phyloP scores from a whole-genome alignment of 2,888 invertebrate genomes.

The Pterostichus madidus region DNA sequence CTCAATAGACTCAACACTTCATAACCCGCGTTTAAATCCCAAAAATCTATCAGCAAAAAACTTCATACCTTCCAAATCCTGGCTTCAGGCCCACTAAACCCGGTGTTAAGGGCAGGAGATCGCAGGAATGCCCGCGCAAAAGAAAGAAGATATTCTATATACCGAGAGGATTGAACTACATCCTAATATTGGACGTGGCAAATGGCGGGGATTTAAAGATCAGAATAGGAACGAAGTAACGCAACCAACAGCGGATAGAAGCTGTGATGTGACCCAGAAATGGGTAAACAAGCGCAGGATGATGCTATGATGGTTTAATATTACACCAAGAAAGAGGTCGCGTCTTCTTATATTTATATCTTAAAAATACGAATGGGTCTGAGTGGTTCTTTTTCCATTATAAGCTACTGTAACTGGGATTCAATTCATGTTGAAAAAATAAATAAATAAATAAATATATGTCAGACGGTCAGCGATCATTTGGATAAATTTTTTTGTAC shows the following conservation, averaged over 20 bases:
- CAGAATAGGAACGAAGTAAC: not conserved
- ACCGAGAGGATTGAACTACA: not conserved
- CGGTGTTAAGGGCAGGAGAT: not conserved
- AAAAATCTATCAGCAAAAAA: constrained; percentile 5
- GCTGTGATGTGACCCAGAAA: not conserved
- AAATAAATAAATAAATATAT: too few species aligned
- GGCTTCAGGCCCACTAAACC: not conserved
- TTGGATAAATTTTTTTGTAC: too few species aligned
- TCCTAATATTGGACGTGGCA: not conserved
- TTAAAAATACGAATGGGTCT: too few species aligned
- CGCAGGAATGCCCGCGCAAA: not conserved
- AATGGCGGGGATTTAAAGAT: constrained; percentile 4
- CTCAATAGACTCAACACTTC: too few species aligned
- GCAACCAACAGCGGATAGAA: not conserved
- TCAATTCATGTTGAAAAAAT: too few species aligned
- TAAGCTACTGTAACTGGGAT: too few species aligned
- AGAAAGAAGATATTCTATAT: not conserved
- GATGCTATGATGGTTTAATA: not conserved
- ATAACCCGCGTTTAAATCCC: not conserved
- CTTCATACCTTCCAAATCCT: not conserved
- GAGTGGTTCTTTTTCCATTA: too few species aligned
- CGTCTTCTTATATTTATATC: too few species aligned
- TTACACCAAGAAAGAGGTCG: too few species aligned
- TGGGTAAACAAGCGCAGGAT: not conserved
- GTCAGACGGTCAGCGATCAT: too few species aligned